Percentiles rank a stretch among this genome's conserved stretches.
Conservation (phyloP, 2,113 vertebrate species). For the Grantiella picta region DNA sequence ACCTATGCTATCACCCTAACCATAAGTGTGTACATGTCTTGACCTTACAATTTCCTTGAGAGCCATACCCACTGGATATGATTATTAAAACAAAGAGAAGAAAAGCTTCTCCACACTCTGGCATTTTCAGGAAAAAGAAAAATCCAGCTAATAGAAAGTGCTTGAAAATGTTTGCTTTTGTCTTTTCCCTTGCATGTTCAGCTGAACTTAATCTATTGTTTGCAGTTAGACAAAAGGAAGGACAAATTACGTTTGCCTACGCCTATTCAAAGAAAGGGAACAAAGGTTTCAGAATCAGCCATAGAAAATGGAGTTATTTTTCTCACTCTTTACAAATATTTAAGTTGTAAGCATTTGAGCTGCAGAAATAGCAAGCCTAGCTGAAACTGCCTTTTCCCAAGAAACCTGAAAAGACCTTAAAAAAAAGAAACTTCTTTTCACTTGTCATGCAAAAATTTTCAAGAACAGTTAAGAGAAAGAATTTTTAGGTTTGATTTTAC, state of each 20-base stretch:
- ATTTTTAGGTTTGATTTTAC: background rate
- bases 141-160: background rate
- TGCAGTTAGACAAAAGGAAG: constrained; percentile 38
- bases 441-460: background rate
- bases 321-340: constrained; percentile 35
- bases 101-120: background rate
- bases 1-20: background rate
- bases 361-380: background rate
- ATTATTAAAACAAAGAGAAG: constrained; percentile 3
- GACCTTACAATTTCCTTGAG: background rate
- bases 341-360: background rate
- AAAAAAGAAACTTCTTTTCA: background rate
- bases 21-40: background rate
- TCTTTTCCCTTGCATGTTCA: background rate
- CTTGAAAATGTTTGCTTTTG: constrained; percentile 9
- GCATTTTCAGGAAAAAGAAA: background rate
- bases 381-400: background rate
- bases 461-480: background rate
- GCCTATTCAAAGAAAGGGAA: background rate
- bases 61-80: background rate
- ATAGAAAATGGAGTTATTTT: constrained; percentile 10
- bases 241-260: constrained; percentile 29
- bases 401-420: background rate
- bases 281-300: constrained; percentile 17
- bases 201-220: constrained; percentile 20